Base-by-base conservation (phyloP, 2,888 invertebrate species). In the Euclidia mi region DNA sequence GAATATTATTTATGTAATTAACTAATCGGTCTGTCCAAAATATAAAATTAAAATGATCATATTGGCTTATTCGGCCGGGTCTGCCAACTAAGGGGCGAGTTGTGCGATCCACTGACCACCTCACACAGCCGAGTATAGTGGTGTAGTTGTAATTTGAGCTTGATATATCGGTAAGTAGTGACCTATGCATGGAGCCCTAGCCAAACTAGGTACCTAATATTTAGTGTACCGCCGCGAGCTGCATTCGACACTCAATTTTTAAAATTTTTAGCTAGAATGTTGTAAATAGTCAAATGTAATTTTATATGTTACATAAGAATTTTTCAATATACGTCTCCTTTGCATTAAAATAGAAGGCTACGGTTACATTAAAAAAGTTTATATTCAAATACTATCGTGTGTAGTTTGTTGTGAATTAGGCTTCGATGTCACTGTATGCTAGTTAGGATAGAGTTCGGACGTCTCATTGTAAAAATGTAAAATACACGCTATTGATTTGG, bases 391-490 rank as follows among this genome's bases (percentile, higher is more conserved):
- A 88, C 85, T 90, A 88, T 89, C 85, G 92, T 91, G 92, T 89
- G 92, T 94, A 93, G 94, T 87, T 88, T 88, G 91, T 93, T 93
- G 91, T 91, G 89, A 84, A 85, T 82, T 93, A 94, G 92, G 90
- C 93, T 92, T 92, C 86, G 84, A 85, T 84, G 88, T 91, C 92
- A 90, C 87, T 88, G 89, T 92, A 91, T 88, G 92, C 91, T 91
- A 92, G 88, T 81, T 89, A 89, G 81, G 84, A 82, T 91, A 91
- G 87, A 82, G 81, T 91, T 89, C 84, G 87, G 86, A 87, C 81
- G 88, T 90, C 88, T 92, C 89, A 89, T 89, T 94, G 94, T 94
- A 94, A 88, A 94, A 94, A 94, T 94, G 94, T 94, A 94, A 90
- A 88, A 91, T 92, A 94, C 88, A 90, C 89, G 90, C 91, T 90